phyloP scores from a whole-genome alignment of 1,140 invertebrate species.

The Tenebrio molitor region DNA sequence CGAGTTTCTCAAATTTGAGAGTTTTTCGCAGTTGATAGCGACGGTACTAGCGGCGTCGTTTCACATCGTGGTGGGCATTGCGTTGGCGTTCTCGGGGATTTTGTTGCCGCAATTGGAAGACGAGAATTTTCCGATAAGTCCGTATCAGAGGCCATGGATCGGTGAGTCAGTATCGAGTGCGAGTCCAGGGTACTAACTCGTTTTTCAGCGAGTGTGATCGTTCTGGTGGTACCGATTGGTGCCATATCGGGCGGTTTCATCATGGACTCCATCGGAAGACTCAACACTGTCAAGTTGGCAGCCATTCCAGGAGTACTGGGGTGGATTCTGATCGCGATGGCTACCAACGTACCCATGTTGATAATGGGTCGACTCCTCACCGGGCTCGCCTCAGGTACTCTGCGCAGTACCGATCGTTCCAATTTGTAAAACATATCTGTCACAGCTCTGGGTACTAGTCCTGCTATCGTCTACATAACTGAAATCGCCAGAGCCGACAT shows the following conservation, averaged over 20 bases:
- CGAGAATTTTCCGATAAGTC: conserved; percentile 39
- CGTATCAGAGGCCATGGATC: conserved; percentile 69
- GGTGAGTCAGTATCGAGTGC: conserved; percentile 35
- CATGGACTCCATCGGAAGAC: conserved; percentile 75
- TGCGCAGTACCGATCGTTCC: not conserved
- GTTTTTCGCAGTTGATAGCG: conserved; percentile 67
- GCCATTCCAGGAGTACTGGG: conserved; percentile 74
- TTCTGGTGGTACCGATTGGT: conserved; percentile 70
- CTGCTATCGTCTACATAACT: conserved; percentile 74
- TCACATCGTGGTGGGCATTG: conserved; percentile 72
- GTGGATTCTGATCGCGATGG: conserved; percentile 73
- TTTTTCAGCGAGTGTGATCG: conserved; percentile 71
- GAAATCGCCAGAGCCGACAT: conserved; percentile 73
- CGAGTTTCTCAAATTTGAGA: not conserved
- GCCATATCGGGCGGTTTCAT: conserved; percentile 70
- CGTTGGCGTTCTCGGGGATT: conserved; percentile 72
- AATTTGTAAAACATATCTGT: conserved; percentile 41
- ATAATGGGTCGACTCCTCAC: conserved; percentile 75
- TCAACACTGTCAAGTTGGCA: conserved; percentile 73
- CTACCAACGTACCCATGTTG: conserved; percentile 68
- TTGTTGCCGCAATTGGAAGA: conserved; percentile 70
- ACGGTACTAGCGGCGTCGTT: conserved; percentile 71
- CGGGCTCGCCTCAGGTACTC: conserved; percentile 70
- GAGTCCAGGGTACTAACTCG: not conserved
- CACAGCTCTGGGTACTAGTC: conserved; percentile 70